These are phyloP conservation scores for Eupithecia dodoneata DNA, from an alignment of 2,888 invertebrate species.

Conservation along the genomic window DNA sequence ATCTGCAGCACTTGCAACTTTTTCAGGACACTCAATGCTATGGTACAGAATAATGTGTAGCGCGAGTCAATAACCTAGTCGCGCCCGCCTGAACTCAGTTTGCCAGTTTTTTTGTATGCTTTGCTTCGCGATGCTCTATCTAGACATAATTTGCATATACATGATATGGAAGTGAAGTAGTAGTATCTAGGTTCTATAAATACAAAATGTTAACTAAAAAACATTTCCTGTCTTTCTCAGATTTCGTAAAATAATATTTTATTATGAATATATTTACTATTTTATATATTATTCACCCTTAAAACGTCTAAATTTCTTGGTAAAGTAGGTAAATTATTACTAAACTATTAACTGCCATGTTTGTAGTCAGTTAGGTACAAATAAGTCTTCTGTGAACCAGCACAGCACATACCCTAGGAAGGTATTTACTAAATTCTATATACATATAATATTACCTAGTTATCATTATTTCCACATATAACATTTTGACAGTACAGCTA, in stretches of 20 bases:
- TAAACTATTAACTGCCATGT: conserved; percentile 1
- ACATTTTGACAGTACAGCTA: neutral
- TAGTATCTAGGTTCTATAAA: neutral
- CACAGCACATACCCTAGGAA: neutral
- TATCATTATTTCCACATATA: neutral
- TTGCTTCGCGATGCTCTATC: too few species aligned
- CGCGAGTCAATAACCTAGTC: too few species aligned
- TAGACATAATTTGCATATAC: neutral
- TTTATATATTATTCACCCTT: neutral
- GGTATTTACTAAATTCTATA: neutral
- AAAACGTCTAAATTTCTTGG: neutral
- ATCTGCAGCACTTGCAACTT: too few species aligned
- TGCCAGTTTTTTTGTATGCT: too few species aligned
- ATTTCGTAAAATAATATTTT: neutral
- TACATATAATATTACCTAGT: neutral
- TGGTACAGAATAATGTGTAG: too few species aligned
- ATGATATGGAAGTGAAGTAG: neutral
- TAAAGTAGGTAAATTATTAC: neutral
- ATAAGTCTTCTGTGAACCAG: conserved; percentile 5
- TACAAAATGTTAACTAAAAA: neutral
- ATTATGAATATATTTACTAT: neutral
- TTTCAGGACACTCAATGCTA: too few species aligned
- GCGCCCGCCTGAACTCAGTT: too few species aligned
- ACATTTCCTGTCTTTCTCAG: neutral
- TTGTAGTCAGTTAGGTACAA: neutral